These are phyloP conservation scores for Bos javanicus DNA, from an alignment of 2,113 vertebrate genomes.

Conservation along the genomic window DNA sequence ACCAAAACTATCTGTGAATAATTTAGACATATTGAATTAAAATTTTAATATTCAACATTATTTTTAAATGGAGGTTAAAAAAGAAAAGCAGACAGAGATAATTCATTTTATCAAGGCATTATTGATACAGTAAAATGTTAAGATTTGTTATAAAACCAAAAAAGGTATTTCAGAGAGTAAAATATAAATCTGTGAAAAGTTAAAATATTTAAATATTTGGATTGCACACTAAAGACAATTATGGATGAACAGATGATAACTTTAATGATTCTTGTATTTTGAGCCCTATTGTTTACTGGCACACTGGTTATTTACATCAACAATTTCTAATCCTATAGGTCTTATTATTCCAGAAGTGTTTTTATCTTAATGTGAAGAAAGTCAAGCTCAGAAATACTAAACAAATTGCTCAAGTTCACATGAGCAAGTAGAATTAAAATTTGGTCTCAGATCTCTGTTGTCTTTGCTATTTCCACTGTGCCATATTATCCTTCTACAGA, in stretches of 20 bases:
- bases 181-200: neutral
- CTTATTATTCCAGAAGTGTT: neutral
- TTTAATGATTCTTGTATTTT: neutral
- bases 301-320: neutral
- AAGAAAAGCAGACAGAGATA: neutral
- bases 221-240: neutral
- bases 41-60: conserved; percentile 43
- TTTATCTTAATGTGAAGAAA: neutral
- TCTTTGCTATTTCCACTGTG: neutral
- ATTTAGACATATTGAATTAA: conserved; percentile 48
- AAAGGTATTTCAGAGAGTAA: neutral
- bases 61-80: conserved; percentile 42
- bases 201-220: conserved; percentile 24
- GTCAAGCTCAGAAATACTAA: neutral
- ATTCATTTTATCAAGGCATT: conserved; percentile 36
- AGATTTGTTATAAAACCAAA: conserved; percentile 32
- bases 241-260: neutral
- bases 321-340: neutral
- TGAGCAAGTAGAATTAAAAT: neutral
- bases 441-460: neutral
- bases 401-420: neutral
- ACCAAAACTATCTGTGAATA: conserved; percentile 45
- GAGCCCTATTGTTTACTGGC: neutral
- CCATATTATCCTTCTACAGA: neutral
- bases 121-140: conserved; percentile 43